phyloP scores from a whole-genome alignment of 2,113 vertebrate species.

The Micronycteris hirsuta region DNA sequence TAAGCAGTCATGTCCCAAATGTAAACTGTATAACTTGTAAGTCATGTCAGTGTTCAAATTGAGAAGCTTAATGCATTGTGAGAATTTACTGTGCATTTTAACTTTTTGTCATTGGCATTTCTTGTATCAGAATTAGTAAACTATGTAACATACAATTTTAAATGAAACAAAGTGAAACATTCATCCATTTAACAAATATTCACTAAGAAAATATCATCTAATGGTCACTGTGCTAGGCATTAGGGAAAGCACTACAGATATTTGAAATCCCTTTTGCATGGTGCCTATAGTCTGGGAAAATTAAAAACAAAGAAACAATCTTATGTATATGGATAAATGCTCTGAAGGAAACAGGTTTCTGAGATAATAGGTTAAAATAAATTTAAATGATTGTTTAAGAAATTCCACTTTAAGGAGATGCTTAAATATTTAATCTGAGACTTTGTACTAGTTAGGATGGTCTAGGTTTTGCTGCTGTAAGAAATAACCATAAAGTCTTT shows the following conservation, averaged over 20 bases:
- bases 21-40: background rate
- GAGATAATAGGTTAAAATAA: background rate
- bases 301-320: background rate
- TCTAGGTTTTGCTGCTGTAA: background rate
- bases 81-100: background rate
- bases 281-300: background rate
- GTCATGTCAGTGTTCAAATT: background rate
- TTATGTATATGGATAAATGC: background rate
- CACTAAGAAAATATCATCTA: background rate
- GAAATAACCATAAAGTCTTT: background rate
- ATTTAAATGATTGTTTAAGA: background rate
- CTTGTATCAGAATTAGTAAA: constrained; percentile 16
- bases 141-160: background rate
- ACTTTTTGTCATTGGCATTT: background rate
- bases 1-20: background rate
- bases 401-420: background rate
- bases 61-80: background rate
- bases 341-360: background rate
- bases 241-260: background rate
- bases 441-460: background rate
- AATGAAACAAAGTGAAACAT: background rate
- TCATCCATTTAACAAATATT: background rate
- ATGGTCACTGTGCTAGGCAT: background rate
- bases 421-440: background rate
- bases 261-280: background rate